phyloP scores from a whole-genome alignment of 2,113 vertebrate species.

The Bettongia penicillata region DNA sequence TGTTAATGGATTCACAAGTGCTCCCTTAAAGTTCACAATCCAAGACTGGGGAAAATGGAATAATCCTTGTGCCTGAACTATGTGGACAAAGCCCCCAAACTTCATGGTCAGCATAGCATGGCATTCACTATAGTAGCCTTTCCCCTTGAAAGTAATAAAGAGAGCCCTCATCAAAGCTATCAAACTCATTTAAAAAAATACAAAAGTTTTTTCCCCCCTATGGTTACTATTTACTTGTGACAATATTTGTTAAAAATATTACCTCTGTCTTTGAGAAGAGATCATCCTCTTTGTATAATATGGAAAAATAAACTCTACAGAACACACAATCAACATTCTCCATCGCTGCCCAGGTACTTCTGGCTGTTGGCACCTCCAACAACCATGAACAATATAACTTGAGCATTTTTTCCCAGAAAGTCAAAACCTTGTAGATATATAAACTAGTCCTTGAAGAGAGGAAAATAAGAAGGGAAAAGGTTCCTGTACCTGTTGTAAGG shows the following conservation, averaged over 20 bases:
- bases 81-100: background rate
- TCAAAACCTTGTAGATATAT: background rate
- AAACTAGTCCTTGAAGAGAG: background rate
- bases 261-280: conserved; percentile 84
- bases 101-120: background rate
- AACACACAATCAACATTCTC: conserved; percentile 57
- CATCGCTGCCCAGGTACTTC: conserved; percentile 60
- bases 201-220: conserved; percentile 78
- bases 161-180: conserved; percentile 66
- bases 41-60: background rate
- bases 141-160: conserved; percentile 52
- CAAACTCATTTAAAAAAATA: conserved; percentile 80
- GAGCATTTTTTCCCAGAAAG: background rate
- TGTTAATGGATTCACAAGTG: background rate
- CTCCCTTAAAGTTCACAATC: background rate
- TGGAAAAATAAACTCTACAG: conserved; percentile 86
- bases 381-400: background rate
- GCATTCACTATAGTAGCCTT: conserved; percentile 26
- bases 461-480: background rate
- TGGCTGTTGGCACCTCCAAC: conserved; percentile 18
- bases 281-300: conserved; percentile 76
- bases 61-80: background rate
- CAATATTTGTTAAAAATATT: conserved; percentile 86
- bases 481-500: background rate
- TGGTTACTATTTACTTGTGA: conserved; percentile 77